Evolutionary conservation across 2,113 vertebrate genomes (phyloP), one percentile per base, ranked within the genome.

Genomic region (Serinus canaria): DNA sequence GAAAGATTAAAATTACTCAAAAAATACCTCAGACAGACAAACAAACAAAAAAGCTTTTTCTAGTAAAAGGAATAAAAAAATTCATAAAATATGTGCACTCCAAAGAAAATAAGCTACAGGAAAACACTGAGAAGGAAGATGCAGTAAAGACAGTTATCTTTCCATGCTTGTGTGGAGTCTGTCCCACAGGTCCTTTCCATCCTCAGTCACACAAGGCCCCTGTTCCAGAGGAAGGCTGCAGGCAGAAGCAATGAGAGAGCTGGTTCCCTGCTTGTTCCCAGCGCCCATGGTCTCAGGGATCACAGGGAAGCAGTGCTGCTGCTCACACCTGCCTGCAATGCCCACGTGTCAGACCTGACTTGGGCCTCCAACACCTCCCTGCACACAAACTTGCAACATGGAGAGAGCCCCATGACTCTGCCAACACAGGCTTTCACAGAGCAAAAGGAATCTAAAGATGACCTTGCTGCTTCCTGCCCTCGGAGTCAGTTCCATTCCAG

Each of bases 241-340:
- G 52, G 41, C 41, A 62, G 72, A 33, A 62, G 56, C 52, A 37
- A 1, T 3, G 27, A 23, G 31, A 6, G 28, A 22, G 15, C 5
- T 2, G 21, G 3, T 6, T 60, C 55, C 50, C 27, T 39, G 30
- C 15, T 8, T 30, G 9, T 22, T 23, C 8, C 10, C 35, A 27
- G 20, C 11, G 12, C 18, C 1, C 41, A 0, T 6, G 19, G 5
- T 13, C 6, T 20, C 25, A 56, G 22, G 31, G 69, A 22, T 39
- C 19, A 9, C 37, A 7, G 18, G 25, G 41, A 21, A 78, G 43
- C 14, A 16, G 28, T 1, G 33, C 12, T 43, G 11, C 46, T 8
- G 18, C 23, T 74, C 74, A 16, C 14, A 2, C 15, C 68, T 52
- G 24, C 37, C 39, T 11, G 1, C 22, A 28, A 5, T 11, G 7